A percentile compares a stretch with the other conserved stretches of the same genome.
phyloP scores from a whole-genome alignment of 2,888 invertebrate species.

The Pterobdella sp. region DNA sequence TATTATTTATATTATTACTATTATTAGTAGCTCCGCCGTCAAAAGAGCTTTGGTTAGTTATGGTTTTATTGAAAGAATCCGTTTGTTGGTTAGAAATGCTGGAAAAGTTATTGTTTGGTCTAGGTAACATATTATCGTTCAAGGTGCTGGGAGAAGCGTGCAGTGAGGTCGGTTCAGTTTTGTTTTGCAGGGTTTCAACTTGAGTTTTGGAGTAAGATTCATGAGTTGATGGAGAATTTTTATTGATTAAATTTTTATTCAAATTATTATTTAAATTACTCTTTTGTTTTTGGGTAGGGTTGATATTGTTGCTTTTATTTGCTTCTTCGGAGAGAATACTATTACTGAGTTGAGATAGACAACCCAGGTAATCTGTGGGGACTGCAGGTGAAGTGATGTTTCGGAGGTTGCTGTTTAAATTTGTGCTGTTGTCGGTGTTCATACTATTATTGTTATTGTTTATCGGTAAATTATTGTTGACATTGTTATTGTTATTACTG shows the following conservation, averaged over 20 bases:
- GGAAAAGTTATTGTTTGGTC: not conserved
- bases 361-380: conserved; percentile 28
- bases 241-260: conserved; percentile 21
- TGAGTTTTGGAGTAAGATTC: too few species aligned
- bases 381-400: conserved; percentile 13
- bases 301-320: not conserved
- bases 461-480: too few species aligned
- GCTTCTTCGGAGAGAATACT: conserved; percentile 26
- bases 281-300: not conserved
- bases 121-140: not conserved
- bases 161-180: not conserved
- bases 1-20: not conserved
- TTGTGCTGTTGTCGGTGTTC: conserved; percentile 3
- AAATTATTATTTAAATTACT: not conserved
- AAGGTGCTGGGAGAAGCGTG: not conserved
- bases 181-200: too few species aligned
- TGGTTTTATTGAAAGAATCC: not conserved
- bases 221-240: conserved; percentile 4
- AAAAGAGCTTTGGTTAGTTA: not conserved
- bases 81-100: not conserved
- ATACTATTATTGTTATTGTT: not conserved
- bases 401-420: not conserved
- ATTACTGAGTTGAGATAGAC: conserved; percentile 30
- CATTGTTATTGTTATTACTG: not conserved
- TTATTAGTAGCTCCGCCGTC: not conserved